Percentiles rank a stretch among this genome's conserved stretches.
These are phyloP conservation scores for Phenganax stokvisi DNA, from an alignment of 92 coral and sea anemone genomes.

Conservation along the genomic window DNA sequence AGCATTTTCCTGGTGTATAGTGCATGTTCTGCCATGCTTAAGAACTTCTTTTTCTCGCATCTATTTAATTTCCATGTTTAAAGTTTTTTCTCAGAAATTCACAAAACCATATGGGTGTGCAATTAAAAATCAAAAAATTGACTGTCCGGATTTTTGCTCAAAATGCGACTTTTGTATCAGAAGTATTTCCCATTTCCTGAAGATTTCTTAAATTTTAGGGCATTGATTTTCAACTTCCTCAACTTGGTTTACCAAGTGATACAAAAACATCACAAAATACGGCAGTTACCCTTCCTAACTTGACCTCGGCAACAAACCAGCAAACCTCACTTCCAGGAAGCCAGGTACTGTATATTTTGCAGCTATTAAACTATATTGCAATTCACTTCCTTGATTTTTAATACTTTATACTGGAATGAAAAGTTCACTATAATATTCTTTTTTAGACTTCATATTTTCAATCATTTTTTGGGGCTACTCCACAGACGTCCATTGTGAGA, in stretches of 20 bases:
- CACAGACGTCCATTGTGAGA: conserved; percentile 54
- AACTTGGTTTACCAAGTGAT: conserved; percentile 64
- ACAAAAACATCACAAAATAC: conserved; percentile 45
- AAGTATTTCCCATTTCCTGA: too few species aligned
- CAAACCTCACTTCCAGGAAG: conserved; percentile 5
- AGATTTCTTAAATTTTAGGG: conserved; percentile 40
- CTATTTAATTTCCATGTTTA: too few species aligned
- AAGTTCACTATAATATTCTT: not conserved
- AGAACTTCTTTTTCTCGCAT: too few species aligned
- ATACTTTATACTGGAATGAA: not conserved
- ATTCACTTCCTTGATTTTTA: too few species aligned
- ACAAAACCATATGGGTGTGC: too few species aligned
- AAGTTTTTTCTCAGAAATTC: too few species aligned
- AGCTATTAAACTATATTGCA: not conserved
- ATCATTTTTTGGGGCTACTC: conserved; percentile 67
- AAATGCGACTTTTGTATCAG: too few species aligned
- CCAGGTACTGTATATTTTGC: conserved; percentile 14
- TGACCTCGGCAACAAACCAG: conserved; percentile 15
- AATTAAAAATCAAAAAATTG: not conserved
- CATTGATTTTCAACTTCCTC: conserved; percentile 73
- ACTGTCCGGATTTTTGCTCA: not conserved
- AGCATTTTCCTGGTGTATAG: too few species aligned
- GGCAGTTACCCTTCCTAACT: conserved; percentile 28
- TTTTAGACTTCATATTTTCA: conserved; percentile 27
- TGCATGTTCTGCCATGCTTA: too few species aligned